phyloP scores from a whole-genome alignment of 2,797 vertebrate genomes.

The Sebastes oblongus region DNA sequence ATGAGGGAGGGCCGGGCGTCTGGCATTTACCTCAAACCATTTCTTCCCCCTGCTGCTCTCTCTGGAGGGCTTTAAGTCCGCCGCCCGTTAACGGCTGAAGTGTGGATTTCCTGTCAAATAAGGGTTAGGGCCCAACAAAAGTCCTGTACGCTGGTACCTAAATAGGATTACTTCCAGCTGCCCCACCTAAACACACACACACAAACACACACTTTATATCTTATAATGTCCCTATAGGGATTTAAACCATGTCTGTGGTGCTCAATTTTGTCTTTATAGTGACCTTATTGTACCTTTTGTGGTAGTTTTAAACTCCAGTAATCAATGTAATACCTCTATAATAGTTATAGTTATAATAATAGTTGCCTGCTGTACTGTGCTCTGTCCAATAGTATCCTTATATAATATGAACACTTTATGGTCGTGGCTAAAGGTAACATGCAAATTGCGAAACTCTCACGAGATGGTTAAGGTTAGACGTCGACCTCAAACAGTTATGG shows the following conservation, averaged over 20 bases:
- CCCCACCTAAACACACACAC: conserved; percentile 53
- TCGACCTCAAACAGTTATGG: rapidly evolving
- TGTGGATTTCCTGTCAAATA: conserved; percentile 85
- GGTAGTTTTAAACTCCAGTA: conserved; percentile 42
- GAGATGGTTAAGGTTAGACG: too few species aligned
- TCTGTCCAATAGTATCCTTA: neutral
- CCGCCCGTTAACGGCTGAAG: conserved; percentile 81
- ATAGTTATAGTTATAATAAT: neutral
- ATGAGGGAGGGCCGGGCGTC: conserved; percentile 73
- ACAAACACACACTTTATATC: conserved; percentile 34
- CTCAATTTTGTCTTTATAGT: conserved; percentile 50
- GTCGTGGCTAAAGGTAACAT: too few species aligned
- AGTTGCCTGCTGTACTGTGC: neutral
- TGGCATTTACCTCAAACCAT: conserved; percentile 72
- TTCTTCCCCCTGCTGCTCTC: conserved; percentile 64
- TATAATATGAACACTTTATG: conserved; percentile 15
- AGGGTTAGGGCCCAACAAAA: conserved; percentile 80
- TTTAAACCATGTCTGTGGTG: conserved; percentile 39
- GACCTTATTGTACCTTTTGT: conserved; percentile 47
- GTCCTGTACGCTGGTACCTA: conserved; percentile 69
- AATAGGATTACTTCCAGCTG: conserved; percentile 83
- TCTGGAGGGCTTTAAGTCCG: conserved; percentile 78
- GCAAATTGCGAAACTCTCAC: too few species aligned
- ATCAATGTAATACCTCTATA: conserved; percentile 39
- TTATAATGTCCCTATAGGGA: conserved; percentile 44